Evolutionary conservation across 1,140 invertebrate genomes (phyloP), one percentile per base, ranked within the genome.

Genomic region (Anastatus disparis): DNA sequence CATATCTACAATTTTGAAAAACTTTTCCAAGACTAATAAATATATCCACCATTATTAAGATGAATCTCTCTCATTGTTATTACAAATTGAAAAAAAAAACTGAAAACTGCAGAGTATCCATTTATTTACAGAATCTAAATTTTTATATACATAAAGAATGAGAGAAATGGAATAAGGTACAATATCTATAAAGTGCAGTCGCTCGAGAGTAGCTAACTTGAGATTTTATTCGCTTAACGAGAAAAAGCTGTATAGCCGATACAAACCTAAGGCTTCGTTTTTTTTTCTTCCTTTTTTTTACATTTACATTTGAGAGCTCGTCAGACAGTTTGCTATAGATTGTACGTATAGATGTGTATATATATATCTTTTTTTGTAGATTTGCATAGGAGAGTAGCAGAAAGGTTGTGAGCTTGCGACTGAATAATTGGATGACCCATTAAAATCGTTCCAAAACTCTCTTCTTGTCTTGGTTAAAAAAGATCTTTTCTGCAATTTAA

Each of bases 351-450:
- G 52, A 22, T 55, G 29, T 38, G 27, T 61, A 59, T 27, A 59
- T 68, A 70, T 29, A 46, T 44, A 44, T 70, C 67, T 63, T 50
- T n/a, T n/a, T n/a, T 12, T 35, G 53, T 12, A 27, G 15, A 71
- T 71, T 71, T 71, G 52, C 61, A 71, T 64, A 52, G 42, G 20
- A 13, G 40, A 24, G 20, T 3, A 24, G 17, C 2, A 44, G 58
- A 42, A 44, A 3, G 24, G 31, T 20, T 17, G 1, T 38, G 56
- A 59, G 35, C 56, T 52, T 58, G 55, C 66, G 46, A 50, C 53
- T 58, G 69, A 71, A 65, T 71, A 71, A 71, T 71, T 71, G 69
- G 69, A 71, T 59, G 61, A 65, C 27, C 62, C 53, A 71, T 70
- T 70, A 70, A 70, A 62, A 63, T 69, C 46, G 44, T 8, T 31